Evolutionary conservation across 2,797 vertebrate genomes (phyloP).

Genomic region (Dryobates pubescens): DNA sequence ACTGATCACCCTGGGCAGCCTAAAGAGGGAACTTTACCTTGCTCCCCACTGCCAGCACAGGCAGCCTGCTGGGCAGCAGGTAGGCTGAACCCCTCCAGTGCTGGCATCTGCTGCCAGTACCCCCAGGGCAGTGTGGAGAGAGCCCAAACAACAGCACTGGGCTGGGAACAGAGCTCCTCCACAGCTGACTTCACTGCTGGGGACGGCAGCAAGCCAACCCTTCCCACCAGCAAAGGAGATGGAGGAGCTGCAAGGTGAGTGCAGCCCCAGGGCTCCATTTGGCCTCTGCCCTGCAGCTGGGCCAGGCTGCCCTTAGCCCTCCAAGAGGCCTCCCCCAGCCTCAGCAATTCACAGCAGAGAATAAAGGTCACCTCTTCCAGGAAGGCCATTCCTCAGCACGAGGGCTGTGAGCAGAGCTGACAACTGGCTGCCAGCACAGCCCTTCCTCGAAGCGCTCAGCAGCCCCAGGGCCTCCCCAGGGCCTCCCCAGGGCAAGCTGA

Average conservation of each 20-base stretch:
- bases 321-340: background rate
- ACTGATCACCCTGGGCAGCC: background rate
- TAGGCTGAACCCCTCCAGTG: background rate
- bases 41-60: background rate
- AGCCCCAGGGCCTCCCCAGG: background rate
- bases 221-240: background rate
- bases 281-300: background rate
- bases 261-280: background rate
- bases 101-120: slow-evolving; percentile 11
- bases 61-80: background rate
- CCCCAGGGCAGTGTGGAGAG: background rate
- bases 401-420: background rate
- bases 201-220: background rate
- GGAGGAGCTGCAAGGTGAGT: background rate
- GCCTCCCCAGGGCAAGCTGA: background rate
- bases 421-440: background rate
- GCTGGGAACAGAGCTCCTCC: background rate
- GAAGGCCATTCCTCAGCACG: background rate
- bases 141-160: background rate
- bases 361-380: background rate
- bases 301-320: background rate
- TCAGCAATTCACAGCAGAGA: background rate
- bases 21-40: background rate
- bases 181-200: background rate
- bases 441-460: background rate